Evolutionary conservation across 2,113 vertebrate genomes (phyloP).

Genomic region (Procavia capensis): DNA sequence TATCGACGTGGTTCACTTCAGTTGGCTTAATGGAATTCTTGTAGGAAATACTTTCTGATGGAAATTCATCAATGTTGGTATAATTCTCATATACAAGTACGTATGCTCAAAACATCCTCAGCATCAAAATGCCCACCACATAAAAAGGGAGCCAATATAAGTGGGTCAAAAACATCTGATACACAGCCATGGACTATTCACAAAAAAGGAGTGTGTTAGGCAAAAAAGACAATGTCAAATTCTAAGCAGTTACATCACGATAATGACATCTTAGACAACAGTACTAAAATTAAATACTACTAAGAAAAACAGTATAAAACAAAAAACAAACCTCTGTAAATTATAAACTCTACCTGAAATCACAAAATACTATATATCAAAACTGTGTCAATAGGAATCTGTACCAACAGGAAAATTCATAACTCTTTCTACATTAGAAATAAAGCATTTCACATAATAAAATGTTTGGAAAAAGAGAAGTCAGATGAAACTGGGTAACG

Average conservation of each 20-base stretch:
- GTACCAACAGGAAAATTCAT: background rate
- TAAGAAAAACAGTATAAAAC: background rate
- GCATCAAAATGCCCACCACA: background rate
- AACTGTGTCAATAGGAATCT: background rate
- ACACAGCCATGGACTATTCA: background rate
- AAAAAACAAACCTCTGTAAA: background rate
- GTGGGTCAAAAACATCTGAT: background rate
- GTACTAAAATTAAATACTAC: background rate
- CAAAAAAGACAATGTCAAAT: background rate
- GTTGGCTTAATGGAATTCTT: background rate
- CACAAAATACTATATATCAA: background rate
- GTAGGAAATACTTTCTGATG: background rate
- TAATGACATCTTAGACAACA: background rate
- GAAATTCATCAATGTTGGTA: background rate
- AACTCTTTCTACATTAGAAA: background rate
- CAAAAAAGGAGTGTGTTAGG: background rate
- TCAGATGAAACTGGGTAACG: background rate
- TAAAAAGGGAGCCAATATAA: background rate
- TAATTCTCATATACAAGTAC: background rate
- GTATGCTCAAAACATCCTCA: background rate
- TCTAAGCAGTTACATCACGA: background rate
- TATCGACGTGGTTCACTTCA: background rate
- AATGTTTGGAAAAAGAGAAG: too few relatives aligned
- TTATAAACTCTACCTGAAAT: background rate
- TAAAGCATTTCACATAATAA: background rate